phyloP scores from a whole-genome alignment of 30 jellyfish, hydroid and myxozoan genomes.

The Hydractinia symbiolongicarpus region DNA sequence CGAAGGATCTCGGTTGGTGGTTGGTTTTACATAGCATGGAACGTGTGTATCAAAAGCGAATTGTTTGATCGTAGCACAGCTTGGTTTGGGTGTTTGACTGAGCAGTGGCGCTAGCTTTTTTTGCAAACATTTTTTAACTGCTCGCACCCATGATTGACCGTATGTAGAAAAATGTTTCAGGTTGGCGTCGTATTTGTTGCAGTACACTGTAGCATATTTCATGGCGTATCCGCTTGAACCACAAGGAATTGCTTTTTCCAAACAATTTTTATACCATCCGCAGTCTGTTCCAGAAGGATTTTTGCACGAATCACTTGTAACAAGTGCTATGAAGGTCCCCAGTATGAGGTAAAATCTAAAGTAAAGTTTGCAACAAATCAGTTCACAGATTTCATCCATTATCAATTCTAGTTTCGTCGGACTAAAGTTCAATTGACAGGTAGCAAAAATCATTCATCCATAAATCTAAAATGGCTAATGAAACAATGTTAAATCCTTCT shows the following conservation, averaged over 20 bases:
- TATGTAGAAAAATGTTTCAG: background rate
- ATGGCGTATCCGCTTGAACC: background rate
- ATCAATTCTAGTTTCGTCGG: too few species aligned
- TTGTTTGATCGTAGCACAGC: background rate
- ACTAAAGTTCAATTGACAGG: too few species aligned
- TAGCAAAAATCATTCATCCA: too few species aligned
- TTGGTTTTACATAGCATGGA: conserved; percentile 11
- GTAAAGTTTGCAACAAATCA: too few species aligned
- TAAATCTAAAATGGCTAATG: too few species aligned
- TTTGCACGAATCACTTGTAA: background rate
- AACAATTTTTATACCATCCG: background rate
- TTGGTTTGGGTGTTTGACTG: background rate
- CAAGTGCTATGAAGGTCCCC: too few species aligned
- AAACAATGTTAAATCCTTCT: too few species aligned
- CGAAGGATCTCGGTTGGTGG: background rate
- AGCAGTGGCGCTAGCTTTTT: background rate
- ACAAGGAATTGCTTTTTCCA: conserved; percentile 2
- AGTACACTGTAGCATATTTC: background rate
- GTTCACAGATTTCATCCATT: too few species aligned
- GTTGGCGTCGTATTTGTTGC: background rate
- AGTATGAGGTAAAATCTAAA: too few species aligned
- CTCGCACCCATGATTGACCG: conserved; percentile 12
- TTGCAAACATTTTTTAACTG: conserved; percentile 4
- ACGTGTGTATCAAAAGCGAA: conserved; percentile 15
- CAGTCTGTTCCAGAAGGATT: conserved; percentile 10